These are phyloP conservation scores for Watsonalla cultraria DNA, from an alignment of 2,888 invertebrate species.

Conservation along the genomic window DNA sequence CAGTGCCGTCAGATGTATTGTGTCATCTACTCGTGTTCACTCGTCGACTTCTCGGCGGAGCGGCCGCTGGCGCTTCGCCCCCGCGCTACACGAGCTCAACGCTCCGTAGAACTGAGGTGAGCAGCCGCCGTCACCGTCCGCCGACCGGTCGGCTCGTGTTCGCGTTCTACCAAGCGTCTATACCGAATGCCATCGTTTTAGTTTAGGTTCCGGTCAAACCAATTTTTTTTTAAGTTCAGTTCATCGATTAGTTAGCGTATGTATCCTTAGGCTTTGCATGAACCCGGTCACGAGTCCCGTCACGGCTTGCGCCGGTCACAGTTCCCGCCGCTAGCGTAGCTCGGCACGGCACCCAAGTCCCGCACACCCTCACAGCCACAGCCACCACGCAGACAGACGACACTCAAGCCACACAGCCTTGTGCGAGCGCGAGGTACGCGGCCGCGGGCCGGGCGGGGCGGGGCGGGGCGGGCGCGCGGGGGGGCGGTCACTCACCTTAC, in stretches of 20 bases:
- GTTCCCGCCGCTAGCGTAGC: conserved; percentile 72
- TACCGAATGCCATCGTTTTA: conserved; percentile 72
- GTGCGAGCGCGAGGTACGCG: conserved; percentile 68
- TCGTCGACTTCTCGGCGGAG: conserved; percentile 39
- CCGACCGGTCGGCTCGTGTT: conserved; percentile 53
- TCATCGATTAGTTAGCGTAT: conserved; percentile 76
- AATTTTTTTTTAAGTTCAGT: conserved; percentile 76
- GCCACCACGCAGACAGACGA: conserved; percentile 71
- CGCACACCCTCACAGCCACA: conserved; percentile 69
- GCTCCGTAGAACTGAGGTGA: conserved; percentile 39
- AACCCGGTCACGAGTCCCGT: conserved; percentile 73
- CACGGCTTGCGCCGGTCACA: conserved; percentile 64
- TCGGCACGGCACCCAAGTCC: conserved; percentile 77
- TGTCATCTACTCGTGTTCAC: conserved; percentile 76
- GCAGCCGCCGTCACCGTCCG: conserved; percentile 22
- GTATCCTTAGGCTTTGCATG: conserved; percentile 76
- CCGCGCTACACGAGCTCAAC: conserved; percentile 26
- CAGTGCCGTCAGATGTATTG: conserved; percentile 80
- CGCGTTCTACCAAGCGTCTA: conserved; percentile 76
- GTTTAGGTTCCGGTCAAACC: conserved; percentile 70
- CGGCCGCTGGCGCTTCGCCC: conserved; percentile 30
- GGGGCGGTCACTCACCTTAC: conserved; percentile 64
- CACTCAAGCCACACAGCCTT: conserved; percentile 73
- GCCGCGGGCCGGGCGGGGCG: conserved; percentile 56
- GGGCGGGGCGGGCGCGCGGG: conserved; percentile 52